These are phyloP conservation scores for Acleris laterana DNA, from an alignment of 2,888 invertebrate species.

Conservation along the genomic window DNA sequence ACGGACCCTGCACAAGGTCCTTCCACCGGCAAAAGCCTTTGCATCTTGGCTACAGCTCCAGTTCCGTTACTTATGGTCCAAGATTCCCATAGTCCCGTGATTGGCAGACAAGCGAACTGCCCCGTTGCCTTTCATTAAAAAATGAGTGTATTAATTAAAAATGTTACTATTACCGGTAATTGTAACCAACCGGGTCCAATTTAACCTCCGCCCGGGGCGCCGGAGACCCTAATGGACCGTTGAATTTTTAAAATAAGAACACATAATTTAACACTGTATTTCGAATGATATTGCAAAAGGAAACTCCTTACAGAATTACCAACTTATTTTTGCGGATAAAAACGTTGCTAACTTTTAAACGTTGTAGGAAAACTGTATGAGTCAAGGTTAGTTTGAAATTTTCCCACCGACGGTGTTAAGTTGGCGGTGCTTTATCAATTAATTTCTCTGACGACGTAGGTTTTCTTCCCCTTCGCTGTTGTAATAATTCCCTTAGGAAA, in stretches of 20 bases:
- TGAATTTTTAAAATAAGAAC: constrained; percentile 30
- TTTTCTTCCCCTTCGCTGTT: constrained; percentile 12
- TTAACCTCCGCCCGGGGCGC: constrained; percentile 9
- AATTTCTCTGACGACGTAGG: constrained; percentile 19
- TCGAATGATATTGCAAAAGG: constrained; percentile 23
- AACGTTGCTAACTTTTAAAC: background rate
- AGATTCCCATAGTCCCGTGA: no score
- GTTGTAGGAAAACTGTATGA: background rate
- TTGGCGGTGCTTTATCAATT: constrained; percentile 26
- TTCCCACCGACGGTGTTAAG: background rate
- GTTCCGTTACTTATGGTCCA: no score
- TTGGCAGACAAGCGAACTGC: no score
- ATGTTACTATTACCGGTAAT: constrained; percentile 3
- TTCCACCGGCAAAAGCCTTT: no score
- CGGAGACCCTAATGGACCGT: constrained; percentile 20
- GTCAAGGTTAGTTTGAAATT: background rate
- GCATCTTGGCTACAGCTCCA: no score
- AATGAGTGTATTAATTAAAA: background rate
- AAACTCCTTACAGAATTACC: constrained; percentile 7
- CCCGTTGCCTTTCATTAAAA: no score
- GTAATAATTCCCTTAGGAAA: constrained; percentile 16
- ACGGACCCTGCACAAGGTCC: no score
- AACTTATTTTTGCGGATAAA: background rate
- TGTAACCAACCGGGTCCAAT: background rate
- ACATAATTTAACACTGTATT: constrained; percentile 21